Base-by-base conservation (phyloP, 2,113 vertebrate species). In the Vicugna pacos region DNA sequence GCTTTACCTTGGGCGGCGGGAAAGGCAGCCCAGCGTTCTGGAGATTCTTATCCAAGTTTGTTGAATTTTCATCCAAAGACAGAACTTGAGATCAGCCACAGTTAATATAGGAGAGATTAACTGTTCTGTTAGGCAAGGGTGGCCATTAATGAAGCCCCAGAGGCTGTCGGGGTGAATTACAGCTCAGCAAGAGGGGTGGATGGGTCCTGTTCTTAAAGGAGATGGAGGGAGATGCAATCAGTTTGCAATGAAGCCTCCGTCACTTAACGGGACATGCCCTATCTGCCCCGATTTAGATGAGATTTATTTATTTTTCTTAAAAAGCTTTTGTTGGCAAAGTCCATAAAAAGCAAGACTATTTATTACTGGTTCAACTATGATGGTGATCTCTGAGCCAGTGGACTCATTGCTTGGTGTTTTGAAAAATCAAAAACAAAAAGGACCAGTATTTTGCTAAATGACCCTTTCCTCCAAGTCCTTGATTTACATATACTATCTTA, bases 321-420 rank as follows among this genome's bases (percentile, higher is more conserved):
- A 90, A 94, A 24, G 20, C 42, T 91, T 82, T 83, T 80, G 82
- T 96, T 94, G 79, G 35, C 52, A 69, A 94, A 81, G 15, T n/a
- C 42, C 77, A 82, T 54, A 85, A 96, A 90, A 90, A 70, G 60
- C 69, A 83, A 91, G 54, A 91, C 15, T 22, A 56, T 73, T 84
- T 64, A 35, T 75, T 30, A 54, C 26, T 48, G 19, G 30, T 79
- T 89, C 46, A 56, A 20, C 26, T 48, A 11, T 35, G 65, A 52
- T 11, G 42, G 48, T 38, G 46, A 91, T 38, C 67, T 26, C 3
- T 2, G 38, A 84, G 28, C 50, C 95, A 89, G 8, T 32, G 26
- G 48, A 26, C 50, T 79, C 35, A 85, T 35, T 93, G n/a, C 26
- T 87, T 67, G 19, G 19, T 60, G 13, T 89, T 91, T 62, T 76